phyloP scores from a whole-genome alignment of 1,140 invertebrate species.

The Aricia agestis region DNA sequence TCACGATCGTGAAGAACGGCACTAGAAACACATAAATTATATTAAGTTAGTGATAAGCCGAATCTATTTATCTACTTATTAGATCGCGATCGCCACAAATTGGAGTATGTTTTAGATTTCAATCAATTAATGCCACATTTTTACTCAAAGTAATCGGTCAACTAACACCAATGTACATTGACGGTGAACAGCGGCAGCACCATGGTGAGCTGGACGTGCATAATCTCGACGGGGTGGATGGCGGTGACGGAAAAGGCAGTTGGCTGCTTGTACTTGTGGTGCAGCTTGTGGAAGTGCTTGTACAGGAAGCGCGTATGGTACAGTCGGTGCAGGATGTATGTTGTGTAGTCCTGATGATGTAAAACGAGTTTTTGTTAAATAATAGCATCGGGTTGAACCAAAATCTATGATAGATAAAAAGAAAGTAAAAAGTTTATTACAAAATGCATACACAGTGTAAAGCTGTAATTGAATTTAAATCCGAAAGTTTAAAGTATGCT shows the following conservation, averaged over 20 bases:
- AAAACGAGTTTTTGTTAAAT: not conserved
- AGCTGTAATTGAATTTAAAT: too few species aligned
- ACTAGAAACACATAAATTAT: slow-evolving; percentile 65
- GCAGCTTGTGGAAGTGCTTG: slow-evolving; percentile 84
- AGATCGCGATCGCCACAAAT: too few species aligned
- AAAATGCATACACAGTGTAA: too few species aligned
- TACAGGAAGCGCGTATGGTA: slow-evolving; percentile 84
- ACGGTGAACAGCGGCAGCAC: slow-evolving; percentile 77
- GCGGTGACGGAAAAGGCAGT: slow-evolving; percentile 85
- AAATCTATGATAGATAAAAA: too few species aligned
- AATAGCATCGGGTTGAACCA: too few species aligned
- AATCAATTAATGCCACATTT: too few species aligned
- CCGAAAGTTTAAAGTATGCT: too few species aligned
- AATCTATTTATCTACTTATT: too few species aligned
- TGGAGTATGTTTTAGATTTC: too few species aligned
- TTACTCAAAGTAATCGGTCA: not conserved
- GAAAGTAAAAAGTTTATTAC: too few species aligned
- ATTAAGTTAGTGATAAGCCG: not conserved
- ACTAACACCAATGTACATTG: slow-evolving; percentile 82
- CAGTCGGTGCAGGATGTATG: slow-evolving; percentile 81
- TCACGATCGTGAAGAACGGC: slow-evolving; percentile 74
- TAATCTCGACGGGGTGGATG: slow-evolving; percentile 83
- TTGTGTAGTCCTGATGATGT: slow-evolving; percentile 79
- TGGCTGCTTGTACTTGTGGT: slow-evolving; percentile 86
- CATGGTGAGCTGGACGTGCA: slow-evolving; percentile 78